These are phyloP conservation scores for Aphodius granarius DNA, from an alignment of 2,888 invertebrate species.

Conservation along the genomic window DNA sequence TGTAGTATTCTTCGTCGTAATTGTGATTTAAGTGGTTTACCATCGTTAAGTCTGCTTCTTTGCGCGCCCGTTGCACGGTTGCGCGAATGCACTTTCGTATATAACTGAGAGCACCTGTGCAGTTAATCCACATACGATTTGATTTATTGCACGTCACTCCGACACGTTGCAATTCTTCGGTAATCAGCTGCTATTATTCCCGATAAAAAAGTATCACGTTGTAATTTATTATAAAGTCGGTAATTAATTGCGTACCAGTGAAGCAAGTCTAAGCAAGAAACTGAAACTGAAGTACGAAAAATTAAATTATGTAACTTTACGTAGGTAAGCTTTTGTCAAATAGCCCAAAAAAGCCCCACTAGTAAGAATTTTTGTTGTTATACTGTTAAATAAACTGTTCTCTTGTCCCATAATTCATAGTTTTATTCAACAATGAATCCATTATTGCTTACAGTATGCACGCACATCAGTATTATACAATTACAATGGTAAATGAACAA, in stretches of 20 bases:
- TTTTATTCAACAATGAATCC: no score
- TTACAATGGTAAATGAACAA: neutral
- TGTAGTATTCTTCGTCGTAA: neutral
- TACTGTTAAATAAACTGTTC: no score
- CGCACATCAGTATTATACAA: neutral
- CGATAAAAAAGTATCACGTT: constrained; percentile 5
- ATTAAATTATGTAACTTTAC: no score
- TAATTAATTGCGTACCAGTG: constrained; percentile 4
- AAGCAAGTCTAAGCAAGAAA: no score
- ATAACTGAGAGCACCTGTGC: constrained; percentile 6
- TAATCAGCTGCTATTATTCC: constrained; percentile 8
- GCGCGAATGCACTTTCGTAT: neutral
- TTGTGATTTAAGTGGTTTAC: neutral
- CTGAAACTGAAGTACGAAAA: no score
- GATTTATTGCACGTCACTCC: constrained; percentile 4
- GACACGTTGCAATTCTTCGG: constrained; percentile 4
- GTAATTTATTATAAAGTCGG: constrained; percentile 10
- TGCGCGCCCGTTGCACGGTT: neutral
- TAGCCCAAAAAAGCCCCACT: no score
- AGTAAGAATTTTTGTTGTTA: no score
- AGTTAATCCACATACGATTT: constrained; percentile 7
- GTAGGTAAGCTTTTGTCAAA: no score
- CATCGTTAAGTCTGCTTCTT: neutral
- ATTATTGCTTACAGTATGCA: no score
- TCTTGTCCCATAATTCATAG: no score